Evolutionary conservation across 2,888 invertebrate species (phyloP).

Genomic region (Drosophila neutralis): DNA sequence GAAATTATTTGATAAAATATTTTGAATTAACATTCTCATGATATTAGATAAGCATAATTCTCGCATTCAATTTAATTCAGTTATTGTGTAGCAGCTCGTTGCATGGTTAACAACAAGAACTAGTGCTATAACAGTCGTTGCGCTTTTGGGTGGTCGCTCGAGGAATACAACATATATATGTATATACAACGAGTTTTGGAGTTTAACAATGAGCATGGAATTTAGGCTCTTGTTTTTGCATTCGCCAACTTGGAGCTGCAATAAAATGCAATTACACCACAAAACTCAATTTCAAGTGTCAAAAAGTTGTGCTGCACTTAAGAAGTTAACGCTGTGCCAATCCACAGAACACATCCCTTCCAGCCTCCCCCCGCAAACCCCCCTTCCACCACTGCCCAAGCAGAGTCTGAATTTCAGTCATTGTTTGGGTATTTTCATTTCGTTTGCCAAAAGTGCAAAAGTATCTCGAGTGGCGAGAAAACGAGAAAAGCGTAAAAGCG

Average conservation of each 20-base stretch:
- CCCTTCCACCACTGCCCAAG: too few species aligned
- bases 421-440: slow-evolving; percentile 49
- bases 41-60: neutral
- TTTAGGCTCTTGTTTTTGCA: slow-evolving; percentile 54
- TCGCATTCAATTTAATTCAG: neutral
- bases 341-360: neutral
- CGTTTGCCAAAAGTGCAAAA: slow-evolving; percentile 47
- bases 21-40: neutral
- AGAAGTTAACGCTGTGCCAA: slow-evolving; percentile 62
- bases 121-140: neutral
- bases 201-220: slow-evolving; percentile 17
- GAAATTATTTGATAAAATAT: neutral
- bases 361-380: neutral
- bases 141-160: neutral
- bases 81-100: slow-evolving; percentile 1
- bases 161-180: neutral
- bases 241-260: slow-evolving; percentile 54
- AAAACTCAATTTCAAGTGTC: slow-evolving; percentile 80
- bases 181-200: slow-evolving; percentile 1
- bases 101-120: neutral
- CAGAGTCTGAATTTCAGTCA: neutral
- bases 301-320: slow-evolving; percentile 80
- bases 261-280: slow-evolving; percentile 82
- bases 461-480: slow-evolving; percentile 33
- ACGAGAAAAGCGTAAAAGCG: slow-evolving; percentile 43